These are phyloP conservation scores for Perca fluviatilis DNA, from an alignment of 2,113 vertebrate genomes.

Conservation along the genomic window DNA sequence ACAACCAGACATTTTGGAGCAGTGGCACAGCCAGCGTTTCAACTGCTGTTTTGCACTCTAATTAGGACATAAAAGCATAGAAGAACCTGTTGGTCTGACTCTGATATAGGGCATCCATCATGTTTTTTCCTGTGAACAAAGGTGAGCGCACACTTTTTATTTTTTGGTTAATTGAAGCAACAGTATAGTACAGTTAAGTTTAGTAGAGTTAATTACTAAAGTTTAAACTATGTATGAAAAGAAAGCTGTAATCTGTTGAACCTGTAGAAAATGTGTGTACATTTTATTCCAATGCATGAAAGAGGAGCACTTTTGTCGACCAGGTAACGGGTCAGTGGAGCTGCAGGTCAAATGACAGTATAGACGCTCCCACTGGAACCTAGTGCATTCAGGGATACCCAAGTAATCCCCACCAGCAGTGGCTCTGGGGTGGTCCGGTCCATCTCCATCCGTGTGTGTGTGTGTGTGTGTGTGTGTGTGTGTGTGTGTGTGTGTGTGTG, in stretches of 20 bases:
- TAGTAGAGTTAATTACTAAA: neutral
- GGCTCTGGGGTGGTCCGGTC: constrained; percentile 82
- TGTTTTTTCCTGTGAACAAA: constrained; percentile 37
- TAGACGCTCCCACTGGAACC: constrained; percentile 55
- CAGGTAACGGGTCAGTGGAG: constrained; percentile 64
- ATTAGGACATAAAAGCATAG: constrained; percentile 75
- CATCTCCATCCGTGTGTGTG: constrained; percentile 72
- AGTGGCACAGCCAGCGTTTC: constrained; percentile 51
- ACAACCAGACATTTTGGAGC: constrained; percentile 66
- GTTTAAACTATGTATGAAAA: neutral
- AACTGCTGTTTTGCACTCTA: constrained; percentile 67
- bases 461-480: constrained; percentile 63
- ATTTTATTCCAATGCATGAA: constrained; percentile 30
- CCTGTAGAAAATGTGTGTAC: neutral
- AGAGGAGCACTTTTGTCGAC: constrained; percentile 25
- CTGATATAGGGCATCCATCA: constrained; percentile 48
- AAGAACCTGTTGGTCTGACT: constrained; percentile 54
- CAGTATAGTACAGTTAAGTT: too few relatives aligned
- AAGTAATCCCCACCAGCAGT: constrained; percentile 78
- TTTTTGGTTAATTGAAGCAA: neutral
- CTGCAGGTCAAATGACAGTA: constrained; percentile 79
- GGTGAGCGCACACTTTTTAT: neutral
- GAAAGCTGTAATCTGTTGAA: neutral
- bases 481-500: constrained; percentile 61
- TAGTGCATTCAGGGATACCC: constrained; percentile 74